These are phyloP conservation scores for Tricholaema leucomelas DNA, from an alignment of 2,113 vertebrate species.

Conservation along the genomic window DNA sequence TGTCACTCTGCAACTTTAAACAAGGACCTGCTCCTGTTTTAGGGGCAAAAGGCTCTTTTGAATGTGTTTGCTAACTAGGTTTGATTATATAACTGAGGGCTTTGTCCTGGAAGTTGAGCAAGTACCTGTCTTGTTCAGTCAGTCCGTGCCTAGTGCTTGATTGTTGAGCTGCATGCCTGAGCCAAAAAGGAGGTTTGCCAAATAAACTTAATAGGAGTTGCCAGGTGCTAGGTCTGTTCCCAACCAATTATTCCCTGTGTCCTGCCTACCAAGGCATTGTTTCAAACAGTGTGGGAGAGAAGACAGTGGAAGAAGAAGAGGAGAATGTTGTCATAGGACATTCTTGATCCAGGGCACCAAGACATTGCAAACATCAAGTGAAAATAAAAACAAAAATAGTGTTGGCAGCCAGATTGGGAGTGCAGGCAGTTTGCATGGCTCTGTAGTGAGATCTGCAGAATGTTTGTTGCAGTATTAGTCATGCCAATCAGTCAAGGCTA, in stretches of 20 bases:
- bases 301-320: background rate
- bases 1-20: background rate
- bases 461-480: background rate
- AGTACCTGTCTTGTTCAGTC: background rate
- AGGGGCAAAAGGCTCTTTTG: background rate
- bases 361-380: background rate
- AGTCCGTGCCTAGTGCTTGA: background rate
- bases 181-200: background rate
- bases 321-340: background rate
- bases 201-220: background rate
- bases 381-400: background rate
- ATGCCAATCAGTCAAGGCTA: background rate
- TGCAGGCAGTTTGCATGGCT: background rate
- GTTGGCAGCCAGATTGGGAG: background rate
- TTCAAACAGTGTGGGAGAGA: background rate
- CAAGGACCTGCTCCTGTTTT: background rate
- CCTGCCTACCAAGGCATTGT: background rate
- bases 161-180: background rate
- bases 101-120: background rate
- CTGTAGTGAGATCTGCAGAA: background rate
- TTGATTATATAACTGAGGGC: background rate
- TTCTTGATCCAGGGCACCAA: background rate
- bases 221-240: background rate
- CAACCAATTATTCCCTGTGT: background rate
- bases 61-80: background rate